phyloP scores from a whole-genome alignment of 2,113 vertebrate genomes.

The Lophura nycthemera region DNA sequence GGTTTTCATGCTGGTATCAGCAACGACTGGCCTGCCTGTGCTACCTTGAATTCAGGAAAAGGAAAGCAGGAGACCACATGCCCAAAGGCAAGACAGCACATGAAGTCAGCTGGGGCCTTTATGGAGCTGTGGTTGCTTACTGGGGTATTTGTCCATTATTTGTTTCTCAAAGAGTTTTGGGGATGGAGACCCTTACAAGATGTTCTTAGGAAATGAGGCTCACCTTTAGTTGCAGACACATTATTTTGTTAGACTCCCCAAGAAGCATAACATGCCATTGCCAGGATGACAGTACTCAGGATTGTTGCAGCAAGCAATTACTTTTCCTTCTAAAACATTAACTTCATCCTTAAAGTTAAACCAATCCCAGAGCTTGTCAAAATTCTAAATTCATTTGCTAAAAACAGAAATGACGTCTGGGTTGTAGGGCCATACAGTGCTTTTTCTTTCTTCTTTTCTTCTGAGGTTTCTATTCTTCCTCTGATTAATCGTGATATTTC shows the following conservation, averaged over 20 bases:
- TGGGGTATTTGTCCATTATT: background rate
- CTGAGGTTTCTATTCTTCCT: background rate
- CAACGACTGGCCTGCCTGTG: background rate
- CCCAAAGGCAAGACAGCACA: background rate
- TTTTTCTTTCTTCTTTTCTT: background rate
- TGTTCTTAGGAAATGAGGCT: background rate
- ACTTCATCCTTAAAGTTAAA: background rate
- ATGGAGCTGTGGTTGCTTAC: accelerated
- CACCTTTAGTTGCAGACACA: background rate
- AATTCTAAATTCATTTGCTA: background rate
- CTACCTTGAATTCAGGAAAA: background rate
- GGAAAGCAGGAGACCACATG: accelerated
- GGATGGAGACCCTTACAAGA: background rate
- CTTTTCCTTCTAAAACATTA: background rate
- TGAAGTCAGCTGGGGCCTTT: background rate
- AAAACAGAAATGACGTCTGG: background rate
- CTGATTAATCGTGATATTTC: accelerated
- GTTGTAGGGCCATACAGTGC: background rate
- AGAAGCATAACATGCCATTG: background rate
- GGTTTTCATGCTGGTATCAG: background rate
- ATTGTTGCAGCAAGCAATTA: background rate
- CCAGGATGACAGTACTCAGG: background rate
- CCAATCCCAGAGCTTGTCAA: background rate
- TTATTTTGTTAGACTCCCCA: background rate
- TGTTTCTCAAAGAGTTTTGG: background rate